Base-by-base conservation (phyloP, 2,888 invertebrate genomes). In the Strigamia maritima region DNA sequence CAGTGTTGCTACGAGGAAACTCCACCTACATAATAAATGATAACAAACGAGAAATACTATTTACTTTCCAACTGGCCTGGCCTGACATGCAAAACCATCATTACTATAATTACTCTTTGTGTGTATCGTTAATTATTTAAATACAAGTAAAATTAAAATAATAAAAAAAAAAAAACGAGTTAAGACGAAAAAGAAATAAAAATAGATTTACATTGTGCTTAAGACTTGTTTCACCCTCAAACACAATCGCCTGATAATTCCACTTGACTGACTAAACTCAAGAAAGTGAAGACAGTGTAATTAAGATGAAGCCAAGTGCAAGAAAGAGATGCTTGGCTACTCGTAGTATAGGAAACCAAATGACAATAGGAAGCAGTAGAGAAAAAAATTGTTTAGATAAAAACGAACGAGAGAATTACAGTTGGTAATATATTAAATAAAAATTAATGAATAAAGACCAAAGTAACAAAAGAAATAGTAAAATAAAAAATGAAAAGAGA, bases 21-120 rank as follows among this genome's bases (percentile, higher is more conserved):
- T 70, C 70, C 70, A 70, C 70, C 70, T 70, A 70, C 70, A 70
- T 70, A 70, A 70, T 70, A 70, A 70, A 70, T 70, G 70, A 70
- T 70, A 70, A 70, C 70, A 28, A 28, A 16, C 70, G 70, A 70
- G 60, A 70, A 70, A 70, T 70, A 70, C 26, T 70, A 70, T 26
- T 28, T 70, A 16, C 28, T 70, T 70, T 70, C 70, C 70, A 70
- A 70, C 70, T 70, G 28, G 70, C 70, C 70, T 70, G 28, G 70
- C 70, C 70, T 70, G 70, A 70, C 70, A 70, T 70, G 70, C 70
- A 70, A 70, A 26, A 70, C 70, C 70, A 70, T 70, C 70, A 70
- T 70, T 70, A 70, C 28, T 70, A 26, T 70, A 70, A 70, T 70
- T 70, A 70, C 26, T 70, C 70, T 70, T 12, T n/a, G 26, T 70